Conservation (phyloP, 2,888 invertebrate genomes). For the Liodrosophila aerea region DNA sequence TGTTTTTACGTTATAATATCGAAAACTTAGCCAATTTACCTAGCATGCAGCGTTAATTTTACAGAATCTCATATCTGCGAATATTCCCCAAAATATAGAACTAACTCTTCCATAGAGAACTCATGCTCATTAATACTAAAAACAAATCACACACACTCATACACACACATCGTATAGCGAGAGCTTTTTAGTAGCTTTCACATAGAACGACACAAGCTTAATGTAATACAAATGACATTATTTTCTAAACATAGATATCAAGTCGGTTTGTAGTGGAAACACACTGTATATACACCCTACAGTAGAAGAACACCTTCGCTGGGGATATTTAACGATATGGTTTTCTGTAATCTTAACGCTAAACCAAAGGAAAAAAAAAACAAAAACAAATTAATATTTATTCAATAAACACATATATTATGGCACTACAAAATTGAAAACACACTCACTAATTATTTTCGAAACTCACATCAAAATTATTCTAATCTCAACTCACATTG, state of each 20-base stretch:
- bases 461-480: background rate
- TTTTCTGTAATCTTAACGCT: slow-evolving; percentile 82
- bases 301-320: slow-evolving; percentile 2
- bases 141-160: too few relatives aligned
- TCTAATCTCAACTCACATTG: background rate
- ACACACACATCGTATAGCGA: too few relatives aligned
- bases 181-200: background rate
- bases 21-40: slow-evolving; percentile 49
- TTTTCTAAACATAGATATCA: background rate
- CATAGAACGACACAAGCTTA: background rate
- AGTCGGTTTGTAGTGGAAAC: background rate
- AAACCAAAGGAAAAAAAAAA: slow-evolving; percentile 29
- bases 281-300: too few relatives aligned
- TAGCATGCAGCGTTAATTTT: slow-evolving; percentile 79
- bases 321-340: slow-evolving; percentile 79
- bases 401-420: slow-evolving; percentile 22
- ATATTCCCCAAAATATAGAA: slow-evolving; percentile 37
- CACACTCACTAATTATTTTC: slow-evolving; percentile 20
- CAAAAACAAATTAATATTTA: slow-evolving; percentile 19
- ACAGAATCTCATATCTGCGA: slow-evolving; percentile 81
- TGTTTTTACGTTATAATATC: slow-evolving; percentile 77
- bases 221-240: background rate
- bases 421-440: slow-evolving; percentile 42
- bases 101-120: too few relatives aligned
- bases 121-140: too few relatives aligned